These are phyloP conservation scores for Anoplopoma fimbria DNA, from an alignment of 2,113 vertebrate genomes.

Conservation along the genomic window DNA sequence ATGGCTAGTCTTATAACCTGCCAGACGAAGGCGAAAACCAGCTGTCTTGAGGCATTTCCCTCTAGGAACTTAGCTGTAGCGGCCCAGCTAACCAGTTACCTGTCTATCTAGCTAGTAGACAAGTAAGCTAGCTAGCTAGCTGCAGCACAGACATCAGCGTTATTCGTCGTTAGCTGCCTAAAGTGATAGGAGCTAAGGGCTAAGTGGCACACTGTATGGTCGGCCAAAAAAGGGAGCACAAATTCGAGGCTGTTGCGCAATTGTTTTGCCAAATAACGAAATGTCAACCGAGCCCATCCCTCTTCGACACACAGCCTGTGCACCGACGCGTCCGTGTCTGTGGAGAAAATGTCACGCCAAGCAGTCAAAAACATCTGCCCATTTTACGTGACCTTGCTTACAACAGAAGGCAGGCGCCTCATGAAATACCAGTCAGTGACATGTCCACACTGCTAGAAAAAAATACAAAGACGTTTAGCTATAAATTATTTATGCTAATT, in stretches of 20 bases:
- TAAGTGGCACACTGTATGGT: not conserved
- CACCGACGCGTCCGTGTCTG: not conserved
- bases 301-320: not conserved
- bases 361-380: not conserved
- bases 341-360: slow-evolving; percentile 15
- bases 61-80: not conserved
- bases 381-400: slow-evolving; percentile 23
- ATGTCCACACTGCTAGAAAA: accelerated
- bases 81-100: slow-evolving; percentile 26
- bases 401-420: not conserved
- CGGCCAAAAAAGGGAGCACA: slow-evolving; percentile 1
- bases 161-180: slow-evolving; percentile 12
- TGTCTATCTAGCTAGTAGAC: slow-evolving; percentile 15
- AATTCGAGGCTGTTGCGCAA: not conserved
- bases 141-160: not conserved
- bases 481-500: not conserved
- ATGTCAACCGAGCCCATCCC: slow-evolving; percentile 23
- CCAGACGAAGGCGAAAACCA: slow-evolving; percentile 1
- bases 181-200: not conserved
- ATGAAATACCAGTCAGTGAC: accelerated
- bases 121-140: slow-evolving; percentile 33
- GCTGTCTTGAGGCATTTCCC: slow-evolving; percentile 21
- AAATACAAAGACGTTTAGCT: not conserved
- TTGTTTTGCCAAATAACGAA: not conserved
- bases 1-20: slow-evolving; percentile 9